A percentile compares a stretch with the other conserved stretches of the same genome.
Conservation (phyloP, 2,113 vertebrate species). For the Prionailurus viverrinus region DNA sequence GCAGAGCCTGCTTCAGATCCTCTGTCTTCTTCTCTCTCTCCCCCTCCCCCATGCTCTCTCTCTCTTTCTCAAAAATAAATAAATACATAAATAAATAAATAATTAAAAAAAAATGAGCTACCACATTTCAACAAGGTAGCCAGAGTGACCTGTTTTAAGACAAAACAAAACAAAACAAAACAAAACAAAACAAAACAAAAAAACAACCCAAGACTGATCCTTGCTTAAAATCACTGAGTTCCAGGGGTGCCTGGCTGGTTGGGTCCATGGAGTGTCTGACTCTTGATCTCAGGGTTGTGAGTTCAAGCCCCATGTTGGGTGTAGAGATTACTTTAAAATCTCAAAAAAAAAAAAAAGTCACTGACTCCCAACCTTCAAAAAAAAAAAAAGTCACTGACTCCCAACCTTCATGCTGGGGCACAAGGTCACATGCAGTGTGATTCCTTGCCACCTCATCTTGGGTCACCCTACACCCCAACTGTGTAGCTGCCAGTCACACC, state of each 20-base stretch:
- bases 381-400: neutral
- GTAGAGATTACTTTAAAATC: no score
- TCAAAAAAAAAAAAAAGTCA: neutral
- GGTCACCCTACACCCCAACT: neutral
- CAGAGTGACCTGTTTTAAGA: neutral
- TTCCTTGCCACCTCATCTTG: neutral
- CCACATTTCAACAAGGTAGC: neutral
- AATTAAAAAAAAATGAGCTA: neutral
- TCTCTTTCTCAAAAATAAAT: no score
- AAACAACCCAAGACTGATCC: neutral
- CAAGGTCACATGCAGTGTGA: neutral
- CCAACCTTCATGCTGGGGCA: neutral
- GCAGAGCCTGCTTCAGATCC: no score
- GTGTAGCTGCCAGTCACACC: neutral
- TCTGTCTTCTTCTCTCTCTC: no score
- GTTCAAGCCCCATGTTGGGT: no score
- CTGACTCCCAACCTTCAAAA: neutral
- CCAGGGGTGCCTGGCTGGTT: neutral
- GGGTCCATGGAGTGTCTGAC: no score
- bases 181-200: no score
- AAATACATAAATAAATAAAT: no score
- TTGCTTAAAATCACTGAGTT: neutral
- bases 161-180: no score
- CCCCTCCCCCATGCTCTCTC: no score
- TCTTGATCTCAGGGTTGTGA: no score